phyloP scores from a whole-genome alignment of 1,140 invertebrate genomes.

The Drosophila elegans region DNA sequence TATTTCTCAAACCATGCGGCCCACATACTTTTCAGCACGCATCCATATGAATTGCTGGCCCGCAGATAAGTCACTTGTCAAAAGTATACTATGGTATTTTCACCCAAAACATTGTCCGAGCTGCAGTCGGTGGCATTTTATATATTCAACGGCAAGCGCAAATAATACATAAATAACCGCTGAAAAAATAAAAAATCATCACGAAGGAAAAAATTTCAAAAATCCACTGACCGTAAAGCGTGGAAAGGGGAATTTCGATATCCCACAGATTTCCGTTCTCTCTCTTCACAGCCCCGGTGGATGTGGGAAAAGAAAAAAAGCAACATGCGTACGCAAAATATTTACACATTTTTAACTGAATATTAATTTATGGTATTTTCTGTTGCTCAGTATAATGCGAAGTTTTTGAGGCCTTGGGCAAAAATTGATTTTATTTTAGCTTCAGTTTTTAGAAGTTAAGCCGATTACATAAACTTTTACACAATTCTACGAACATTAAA shows the following conservation, averaged over 20 bases:
- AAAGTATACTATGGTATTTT: constrained; percentile 37
- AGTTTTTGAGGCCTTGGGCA: constrained; percentile 10
- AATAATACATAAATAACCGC: constrained; percentile 72
- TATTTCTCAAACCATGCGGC: background rate
- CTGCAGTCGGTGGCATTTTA: constrained; percentile 42
- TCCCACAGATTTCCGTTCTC: constrained; percentile 2
- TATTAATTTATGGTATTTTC: constrained; percentile 74
- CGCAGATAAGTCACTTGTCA: constrained; percentile 54
- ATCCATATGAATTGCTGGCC: constrained; percentile 32
- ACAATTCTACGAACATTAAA: background rate
- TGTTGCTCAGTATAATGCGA: constrained; percentile 18
- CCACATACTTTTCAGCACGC: background rate
- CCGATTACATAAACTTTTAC: background rate
- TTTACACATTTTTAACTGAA: constrained; percentile 75
- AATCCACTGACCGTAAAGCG: constrained; percentile 48
- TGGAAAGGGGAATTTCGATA: constrained; percentile 1
- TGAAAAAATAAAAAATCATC: constrained; percentile 23
- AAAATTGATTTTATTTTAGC: constrained; percentile 20
- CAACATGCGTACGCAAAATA: constrained; percentile 58
- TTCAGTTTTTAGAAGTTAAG: background rate
- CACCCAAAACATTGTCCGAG: background rate
- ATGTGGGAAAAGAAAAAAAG: constrained; percentile 18
- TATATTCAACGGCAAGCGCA: constrained; percentile 68
- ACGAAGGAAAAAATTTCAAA: constrained; percentile 7
- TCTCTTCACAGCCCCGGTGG: background rate